phyloP scores from a whole-genome alignment of 2,797 vertebrate genomes.

The Catharus ustulatus region DNA sequence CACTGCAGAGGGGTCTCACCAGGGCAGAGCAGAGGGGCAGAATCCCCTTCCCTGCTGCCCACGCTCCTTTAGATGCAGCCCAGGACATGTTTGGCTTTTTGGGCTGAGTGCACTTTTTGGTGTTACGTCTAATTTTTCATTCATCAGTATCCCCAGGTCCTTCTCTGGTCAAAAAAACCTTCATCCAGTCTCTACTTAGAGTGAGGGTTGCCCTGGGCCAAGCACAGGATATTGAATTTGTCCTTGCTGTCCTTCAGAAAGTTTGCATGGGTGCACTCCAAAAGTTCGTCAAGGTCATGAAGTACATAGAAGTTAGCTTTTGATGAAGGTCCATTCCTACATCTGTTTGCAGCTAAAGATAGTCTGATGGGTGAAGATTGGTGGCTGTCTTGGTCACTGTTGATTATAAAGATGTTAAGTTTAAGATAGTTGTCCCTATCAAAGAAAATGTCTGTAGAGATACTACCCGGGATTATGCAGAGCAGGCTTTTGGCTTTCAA shows the following conservation, averaged over 20 bases:
- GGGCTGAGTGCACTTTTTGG: not conserved
- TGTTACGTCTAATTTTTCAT: not conserved
- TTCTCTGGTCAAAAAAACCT: not conserved
- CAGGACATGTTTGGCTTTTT: rapidly evolving
- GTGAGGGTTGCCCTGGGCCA: not conserved
- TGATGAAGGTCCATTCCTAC: not conserved
- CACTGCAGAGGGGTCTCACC: not conserved
- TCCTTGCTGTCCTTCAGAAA: not conserved
- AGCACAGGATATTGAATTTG: not conserved
- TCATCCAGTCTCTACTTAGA: not conserved
- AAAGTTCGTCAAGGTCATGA: not conserved
- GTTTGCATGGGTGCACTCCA: not conserved
- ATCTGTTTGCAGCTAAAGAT: not conserved
- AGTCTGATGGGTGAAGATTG: not conserved
- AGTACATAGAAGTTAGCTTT: not conserved
- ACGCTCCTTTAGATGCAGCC: not conserved
- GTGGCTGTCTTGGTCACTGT: not conserved
- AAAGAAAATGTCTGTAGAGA: not conserved
- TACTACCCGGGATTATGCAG: not conserved
- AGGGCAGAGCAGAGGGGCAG: not conserved
- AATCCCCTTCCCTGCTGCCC: not conserved
- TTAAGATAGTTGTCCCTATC: not conserved
- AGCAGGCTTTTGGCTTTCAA: not conserved
- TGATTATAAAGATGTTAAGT: not conserved
- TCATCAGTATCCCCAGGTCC: not conserved